Evolutionary conservation across 1,140 invertebrate genomes (phyloP).

Genomic region (Trachymyrmex septentrionalis): DNA sequence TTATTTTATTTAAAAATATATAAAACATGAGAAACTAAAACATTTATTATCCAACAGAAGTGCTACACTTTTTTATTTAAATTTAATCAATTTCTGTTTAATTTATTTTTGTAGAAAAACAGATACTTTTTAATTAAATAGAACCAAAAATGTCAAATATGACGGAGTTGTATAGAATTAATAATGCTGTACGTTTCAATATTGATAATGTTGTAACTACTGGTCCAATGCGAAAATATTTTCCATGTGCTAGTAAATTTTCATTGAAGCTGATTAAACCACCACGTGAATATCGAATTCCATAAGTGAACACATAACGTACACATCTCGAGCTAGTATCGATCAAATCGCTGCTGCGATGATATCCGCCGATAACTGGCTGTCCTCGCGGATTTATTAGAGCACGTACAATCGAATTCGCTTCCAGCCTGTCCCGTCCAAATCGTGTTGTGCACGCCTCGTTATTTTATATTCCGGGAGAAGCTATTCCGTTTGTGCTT

Average conservation of each 20-base stretch:
- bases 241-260: conserved; percentile 2
- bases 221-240: conserved; percentile 38
- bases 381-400: conserved; percentile 62
- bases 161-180: neutral
- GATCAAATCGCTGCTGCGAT: conserved; percentile 50
- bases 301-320: neutral
- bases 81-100: conserved; percentile 19
- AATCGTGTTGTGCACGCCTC: conserved; percentile 61
- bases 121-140: neutral
- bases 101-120: neutral
- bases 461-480: conserved; percentile 59
- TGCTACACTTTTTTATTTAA: neutral
- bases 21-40: neutral
- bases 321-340: conserved; percentile 16
- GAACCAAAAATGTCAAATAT: neutral
- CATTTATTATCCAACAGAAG: neutral
- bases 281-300: conserved; percentile 35
- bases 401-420: conserved; percentile 68
- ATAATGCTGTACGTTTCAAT: neutral
- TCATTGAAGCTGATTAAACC: conserved; percentile 33
- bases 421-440: conserved; percentile 61
- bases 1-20: neutral
- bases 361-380: conserved; percentile 58
- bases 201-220: conserved; percentile 21
- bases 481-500: conserved; percentile 54